phyloP scores from a whole-genome alignment of 2,113 vertebrate genomes.

The Saimiri boliviensis region DNA sequence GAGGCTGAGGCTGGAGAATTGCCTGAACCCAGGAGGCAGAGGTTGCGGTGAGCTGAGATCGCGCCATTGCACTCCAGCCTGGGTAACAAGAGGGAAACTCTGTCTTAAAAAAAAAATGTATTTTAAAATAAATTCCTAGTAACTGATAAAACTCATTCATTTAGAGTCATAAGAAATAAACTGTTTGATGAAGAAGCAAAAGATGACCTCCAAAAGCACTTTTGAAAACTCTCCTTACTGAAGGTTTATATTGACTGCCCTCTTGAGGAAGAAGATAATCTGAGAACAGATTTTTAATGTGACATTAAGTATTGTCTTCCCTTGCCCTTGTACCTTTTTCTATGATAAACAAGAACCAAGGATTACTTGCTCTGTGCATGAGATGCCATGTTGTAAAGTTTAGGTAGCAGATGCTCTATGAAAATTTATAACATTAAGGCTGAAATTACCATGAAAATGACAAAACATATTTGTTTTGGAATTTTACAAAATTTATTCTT shows the following conservation, averaged over 20 bases:
- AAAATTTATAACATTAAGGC: not conserved
- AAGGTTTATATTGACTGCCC: not conserved
- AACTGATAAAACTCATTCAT: not conserved
- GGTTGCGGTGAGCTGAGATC: too few species aligned
- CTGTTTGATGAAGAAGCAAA: not conserved
- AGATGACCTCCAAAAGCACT: not conserved
- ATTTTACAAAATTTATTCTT: slow-evolving; percentile 20
- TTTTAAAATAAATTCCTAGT: not conserved
- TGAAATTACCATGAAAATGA: not conserved
- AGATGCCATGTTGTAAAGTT: not conserved
- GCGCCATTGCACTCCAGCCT: too few species aligned
- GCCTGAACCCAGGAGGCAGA: too few species aligned
- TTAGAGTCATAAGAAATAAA: not conserved
- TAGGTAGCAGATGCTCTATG: not conserved
- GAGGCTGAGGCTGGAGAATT: too few species aligned
- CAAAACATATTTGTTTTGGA: not conserved
- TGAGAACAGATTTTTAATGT: not conserved
- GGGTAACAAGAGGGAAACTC: too few species aligned
- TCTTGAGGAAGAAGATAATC: not conserved
- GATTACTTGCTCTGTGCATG: not conserved
- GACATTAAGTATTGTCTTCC: not conserved
- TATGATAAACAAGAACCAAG: not conserved
- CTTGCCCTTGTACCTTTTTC: not conserved
- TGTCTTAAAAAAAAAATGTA: not conserved
- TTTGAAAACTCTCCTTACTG: not conserved